These are phyloP conservation scores for Tauraco erythrolophus DNA, from an alignment of 2,113 vertebrate genomes.

Conservation along the genomic window DNA sequence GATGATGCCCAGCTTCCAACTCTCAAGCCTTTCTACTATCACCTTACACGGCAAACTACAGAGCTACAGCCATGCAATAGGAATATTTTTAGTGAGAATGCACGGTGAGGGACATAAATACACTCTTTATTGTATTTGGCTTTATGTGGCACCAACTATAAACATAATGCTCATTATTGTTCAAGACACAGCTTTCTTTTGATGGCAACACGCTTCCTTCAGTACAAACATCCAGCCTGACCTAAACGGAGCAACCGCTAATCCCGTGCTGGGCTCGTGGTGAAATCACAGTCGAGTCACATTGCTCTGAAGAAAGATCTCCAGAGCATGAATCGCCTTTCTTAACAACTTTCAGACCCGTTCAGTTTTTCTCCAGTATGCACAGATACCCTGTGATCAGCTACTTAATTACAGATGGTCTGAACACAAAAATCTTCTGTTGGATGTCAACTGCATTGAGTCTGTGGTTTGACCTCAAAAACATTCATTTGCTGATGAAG, in stretches of 20 bases:
- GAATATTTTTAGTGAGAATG: background rate
- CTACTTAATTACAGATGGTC: background rate
- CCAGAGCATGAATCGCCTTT: background rate
- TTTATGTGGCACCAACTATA: background rate
- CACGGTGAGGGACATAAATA: background rate
- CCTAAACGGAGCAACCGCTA: accelerated
- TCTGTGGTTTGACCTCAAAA: background rate
- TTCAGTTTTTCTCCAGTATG: background rate
- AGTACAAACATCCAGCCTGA: background rate
- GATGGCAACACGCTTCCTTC: background rate
- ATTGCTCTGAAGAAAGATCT: background rate
- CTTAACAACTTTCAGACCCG: background rate
- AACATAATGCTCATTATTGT: background rate
- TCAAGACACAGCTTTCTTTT: background rate
- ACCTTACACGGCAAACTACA: background rate
- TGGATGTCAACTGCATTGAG: background rate
- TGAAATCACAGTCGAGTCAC: background rate
- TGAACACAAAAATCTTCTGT: background rate
- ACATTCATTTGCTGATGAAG: background rate
- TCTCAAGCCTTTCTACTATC: background rate
- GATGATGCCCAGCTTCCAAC: background rate
- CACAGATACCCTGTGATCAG: background rate
- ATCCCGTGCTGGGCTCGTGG: background rate
- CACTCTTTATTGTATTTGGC: background rate
- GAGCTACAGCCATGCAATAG: background rate